A percentile compares a stretch with the other conserved stretches of the same genome.
These are phyloP conservation scores for Meriones unguiculatus DNA, from an alignment of 2,113 vertebrate genomes.

Conservation along the genomic window DNA sequence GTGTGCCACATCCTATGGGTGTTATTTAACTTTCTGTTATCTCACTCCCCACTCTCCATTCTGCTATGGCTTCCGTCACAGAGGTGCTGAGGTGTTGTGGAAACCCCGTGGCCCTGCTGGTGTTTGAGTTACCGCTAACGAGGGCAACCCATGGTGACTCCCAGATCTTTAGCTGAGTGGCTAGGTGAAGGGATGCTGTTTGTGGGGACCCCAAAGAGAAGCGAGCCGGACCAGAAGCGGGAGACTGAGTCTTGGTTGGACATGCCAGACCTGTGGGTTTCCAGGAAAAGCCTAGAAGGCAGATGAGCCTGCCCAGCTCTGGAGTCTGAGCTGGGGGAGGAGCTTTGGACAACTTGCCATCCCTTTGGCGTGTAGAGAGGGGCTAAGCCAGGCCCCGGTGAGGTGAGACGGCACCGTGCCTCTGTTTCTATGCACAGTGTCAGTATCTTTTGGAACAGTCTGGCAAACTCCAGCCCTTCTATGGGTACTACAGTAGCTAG, in stretches of 20 bases:
- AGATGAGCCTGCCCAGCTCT: too few relatives aligned
- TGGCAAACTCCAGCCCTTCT: background rate
- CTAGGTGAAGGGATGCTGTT: too few relatives aligned
- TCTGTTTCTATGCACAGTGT: accelerated
- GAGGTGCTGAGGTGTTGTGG: too few relatives aligned
- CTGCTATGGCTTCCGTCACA: background rate
- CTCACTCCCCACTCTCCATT: too few relatives aligned
- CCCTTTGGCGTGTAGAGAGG: accelerated
- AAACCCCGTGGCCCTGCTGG: background rate
- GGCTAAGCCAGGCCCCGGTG: background rate
- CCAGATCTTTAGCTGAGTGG: background rate
- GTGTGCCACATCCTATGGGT: background rate
- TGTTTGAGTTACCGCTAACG: too few relatives aligned
- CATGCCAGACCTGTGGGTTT: background rate
- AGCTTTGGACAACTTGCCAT: too few relatives aligned
- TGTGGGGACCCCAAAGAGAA: background rate
- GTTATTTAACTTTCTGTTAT: background rate
- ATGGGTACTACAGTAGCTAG: accelerated
- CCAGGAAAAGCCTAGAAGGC: background rate
- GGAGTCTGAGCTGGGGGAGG: background rate
- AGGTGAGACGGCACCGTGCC: accelerated
- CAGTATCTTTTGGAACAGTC: background rate
- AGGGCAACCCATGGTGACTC: background rate
- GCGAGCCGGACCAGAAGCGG: background rate
- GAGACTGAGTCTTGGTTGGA: background rate